phyloP scores from a whole-genome alignment of 2,888 invertebrate species.

The Lasioglossum villosulum region DNA sequence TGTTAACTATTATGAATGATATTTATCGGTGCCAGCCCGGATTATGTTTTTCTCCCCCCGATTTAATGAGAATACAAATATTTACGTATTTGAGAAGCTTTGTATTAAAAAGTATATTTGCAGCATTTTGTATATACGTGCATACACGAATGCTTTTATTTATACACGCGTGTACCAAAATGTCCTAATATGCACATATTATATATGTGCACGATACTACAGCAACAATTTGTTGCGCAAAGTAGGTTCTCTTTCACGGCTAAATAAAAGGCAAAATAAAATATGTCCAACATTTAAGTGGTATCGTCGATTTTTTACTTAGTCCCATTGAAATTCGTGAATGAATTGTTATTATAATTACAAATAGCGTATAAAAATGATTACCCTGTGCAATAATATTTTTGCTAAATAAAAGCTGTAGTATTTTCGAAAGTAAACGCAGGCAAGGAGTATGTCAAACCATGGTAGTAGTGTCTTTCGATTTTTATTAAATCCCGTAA shows the following conservation, averaged over 20 bases:
- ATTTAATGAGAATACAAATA: slow-evolving; percentile 22
- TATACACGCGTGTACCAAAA: slow-evolving; percentile 28
- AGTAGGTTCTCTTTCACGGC: slow-evolving; percentile 49
- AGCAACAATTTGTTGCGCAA: slow-evolving; percentile 53
- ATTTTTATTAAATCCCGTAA: not conserved
- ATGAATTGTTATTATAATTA: not conserved
- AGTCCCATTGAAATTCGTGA: slow-evolving; percentile 37
- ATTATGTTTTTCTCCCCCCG: slow-evolving; percentile 34
- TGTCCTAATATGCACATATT: slow-evolving; percentile 29
- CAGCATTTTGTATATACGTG: slow-evolving; percentile 34
- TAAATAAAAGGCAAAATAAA: slow-evolving; percentile 49
- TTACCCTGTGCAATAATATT: slow-evolving; percentile 17
- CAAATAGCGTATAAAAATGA: slow-evolving; percentile 30
- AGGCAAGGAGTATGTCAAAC: not conserved
- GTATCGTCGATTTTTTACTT: slow-evolving; percentile 70
- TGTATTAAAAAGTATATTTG: slow-evolving; percentile 24
- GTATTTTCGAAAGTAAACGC: not conserved
- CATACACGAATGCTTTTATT: slow-evolving; percentile 23
- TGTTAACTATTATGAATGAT: slow-evolving; percentile 21
- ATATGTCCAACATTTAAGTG: slow-evolving; percentile 80
- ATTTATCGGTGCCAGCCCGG: slow-evolving; percentile 42
- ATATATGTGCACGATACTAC: slow-evolving; percentile 31
- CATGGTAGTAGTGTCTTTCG: not conserved
- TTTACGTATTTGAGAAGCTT: slow-evolving; percentile 30
- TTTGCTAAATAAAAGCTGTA: not conserved